Conservation (phyloP, 2,113 vertebrate species). For the Scopus umbretta region DNA sequence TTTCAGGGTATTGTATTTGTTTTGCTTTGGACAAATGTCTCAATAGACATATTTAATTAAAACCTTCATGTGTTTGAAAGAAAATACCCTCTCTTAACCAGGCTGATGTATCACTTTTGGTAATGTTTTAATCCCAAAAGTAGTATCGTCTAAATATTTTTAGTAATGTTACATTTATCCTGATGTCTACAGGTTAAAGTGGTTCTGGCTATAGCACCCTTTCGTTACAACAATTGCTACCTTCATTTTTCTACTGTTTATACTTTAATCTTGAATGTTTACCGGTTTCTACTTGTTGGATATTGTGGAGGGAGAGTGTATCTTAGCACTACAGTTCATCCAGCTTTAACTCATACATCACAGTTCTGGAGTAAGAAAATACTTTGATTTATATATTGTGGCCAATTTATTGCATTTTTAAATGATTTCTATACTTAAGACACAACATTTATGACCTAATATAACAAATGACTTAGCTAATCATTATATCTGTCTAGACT, state of each 20-base stretch:
- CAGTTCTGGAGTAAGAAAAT: neutral
- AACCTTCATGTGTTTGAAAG: slow-evolving; percentile 13
- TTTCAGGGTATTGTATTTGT: slow-evolving; percentile 8
- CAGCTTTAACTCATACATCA: slow-evolving; percentile 23
- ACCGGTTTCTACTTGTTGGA: neutral
- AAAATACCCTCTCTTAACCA: neutral
- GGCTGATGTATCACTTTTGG: neutral
- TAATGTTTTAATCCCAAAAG: neutral
- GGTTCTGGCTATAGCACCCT: neutral
- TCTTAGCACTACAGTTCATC: slow-evolving; percentile 31
- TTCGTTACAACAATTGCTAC: neutral
- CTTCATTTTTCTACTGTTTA: slow-evolving; percentile 57
- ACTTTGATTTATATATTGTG: neutral
- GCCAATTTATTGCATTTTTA: slow-evolving; percentile 29
- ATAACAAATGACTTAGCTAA: slow-evolving; percentile 46
- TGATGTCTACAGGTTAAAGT: neutral
- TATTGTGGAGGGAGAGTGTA: slow-evolving; percentile 8
- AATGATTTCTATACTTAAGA: slow-evolving; percentile 26
- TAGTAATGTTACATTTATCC: neutral
- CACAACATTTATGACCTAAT: slow-evolving; percentile 7
- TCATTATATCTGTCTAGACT: slow-evolving; percentile 37
- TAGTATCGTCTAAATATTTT: neutral
- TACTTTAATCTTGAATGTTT: slow-evolving; percentile 48
- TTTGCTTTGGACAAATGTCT: slow-evolving; percentile 45
- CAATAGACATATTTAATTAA: slow-evolving; percentile 7